Conservation (phyloP, 2,113 vertebrate species). For the Mastomys natalensis region DNA sequence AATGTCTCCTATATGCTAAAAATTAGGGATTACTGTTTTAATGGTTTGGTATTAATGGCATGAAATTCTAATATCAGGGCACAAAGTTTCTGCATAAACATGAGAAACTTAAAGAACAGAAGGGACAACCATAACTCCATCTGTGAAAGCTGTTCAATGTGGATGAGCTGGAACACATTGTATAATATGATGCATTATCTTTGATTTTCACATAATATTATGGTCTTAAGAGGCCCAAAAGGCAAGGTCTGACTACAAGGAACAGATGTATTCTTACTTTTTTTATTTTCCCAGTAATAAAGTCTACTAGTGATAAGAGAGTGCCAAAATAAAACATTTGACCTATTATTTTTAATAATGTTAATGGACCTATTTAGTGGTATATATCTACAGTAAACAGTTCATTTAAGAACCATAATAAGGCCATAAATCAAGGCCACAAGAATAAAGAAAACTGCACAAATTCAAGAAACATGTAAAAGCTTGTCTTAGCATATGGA, state of each 20-base stretch:
- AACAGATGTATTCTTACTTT: neutral
- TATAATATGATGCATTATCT: neutral
- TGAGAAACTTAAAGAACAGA: neutral
- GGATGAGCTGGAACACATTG: neutral
- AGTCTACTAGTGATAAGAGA: neutral
- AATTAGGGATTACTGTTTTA: neutral
- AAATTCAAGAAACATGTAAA: neutral
- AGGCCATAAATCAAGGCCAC: neutral
- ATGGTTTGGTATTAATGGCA: neutral
- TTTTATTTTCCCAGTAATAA: neutral
- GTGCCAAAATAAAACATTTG: neutral
- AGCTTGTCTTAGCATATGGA: neutral
- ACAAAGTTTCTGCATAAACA: neutral
- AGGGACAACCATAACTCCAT: neutral
- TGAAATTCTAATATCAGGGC: neutral
- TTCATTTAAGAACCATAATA: neutral
- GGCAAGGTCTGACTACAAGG: neutral
- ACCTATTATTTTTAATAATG: neutral
- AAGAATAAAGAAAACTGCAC: neutral
- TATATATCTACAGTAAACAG: neutral
- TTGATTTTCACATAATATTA: neutral
- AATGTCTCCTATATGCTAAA: neutral
- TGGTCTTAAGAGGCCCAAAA: neutral
- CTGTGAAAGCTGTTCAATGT: neutral
- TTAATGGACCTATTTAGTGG: neutral